These are phyloP conservation scores for Zoanthus sociatus DNA, from an alignment of 92 coral and sea anemone genomes.

Conservation along the genomic window DNA sequence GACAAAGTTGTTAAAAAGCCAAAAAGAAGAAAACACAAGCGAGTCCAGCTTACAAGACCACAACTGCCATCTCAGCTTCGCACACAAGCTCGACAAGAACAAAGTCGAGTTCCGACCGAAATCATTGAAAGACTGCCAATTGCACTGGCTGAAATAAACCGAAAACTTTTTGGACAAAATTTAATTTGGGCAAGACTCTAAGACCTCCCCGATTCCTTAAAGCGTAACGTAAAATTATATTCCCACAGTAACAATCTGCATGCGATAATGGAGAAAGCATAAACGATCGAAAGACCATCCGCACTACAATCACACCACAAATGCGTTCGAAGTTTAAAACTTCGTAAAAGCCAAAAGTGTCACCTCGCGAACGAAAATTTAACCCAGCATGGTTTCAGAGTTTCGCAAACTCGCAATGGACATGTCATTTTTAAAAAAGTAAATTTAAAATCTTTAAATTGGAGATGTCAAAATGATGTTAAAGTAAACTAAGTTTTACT, in stretches of 20 bases:
- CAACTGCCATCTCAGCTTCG: not conserved
- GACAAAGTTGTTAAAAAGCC: not conserved
- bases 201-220: not conserved
- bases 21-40: not conserved
- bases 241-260: not conserved
- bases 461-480: not conserved
- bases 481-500: too few species aligned
- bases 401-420: not conserved
- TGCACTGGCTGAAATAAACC: constrained; percentile 30
- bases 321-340: too few species aligned
- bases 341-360: not conserved
- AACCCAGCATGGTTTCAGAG: not conserved
- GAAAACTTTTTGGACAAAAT: constrained; percentile 30
- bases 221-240: not conserved
- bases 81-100: not conserved
- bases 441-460: not conserved
- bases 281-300: not conserved
- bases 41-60: not conserved
- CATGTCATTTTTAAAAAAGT: not conserved
- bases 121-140: constrained; percentile 1
- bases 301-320: too few species aligned
- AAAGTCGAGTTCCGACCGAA: constrained; percentile 1
- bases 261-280: not conserved
- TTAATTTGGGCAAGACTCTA: constrained; percentile 23
- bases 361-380: too few species aligned